Evolutionary conservation across 92 coral and sea anemone genomes (phyloP), one percentile per base, ranked within the genome.

Genomic region (Palythoa heliodiscus): DNA sequence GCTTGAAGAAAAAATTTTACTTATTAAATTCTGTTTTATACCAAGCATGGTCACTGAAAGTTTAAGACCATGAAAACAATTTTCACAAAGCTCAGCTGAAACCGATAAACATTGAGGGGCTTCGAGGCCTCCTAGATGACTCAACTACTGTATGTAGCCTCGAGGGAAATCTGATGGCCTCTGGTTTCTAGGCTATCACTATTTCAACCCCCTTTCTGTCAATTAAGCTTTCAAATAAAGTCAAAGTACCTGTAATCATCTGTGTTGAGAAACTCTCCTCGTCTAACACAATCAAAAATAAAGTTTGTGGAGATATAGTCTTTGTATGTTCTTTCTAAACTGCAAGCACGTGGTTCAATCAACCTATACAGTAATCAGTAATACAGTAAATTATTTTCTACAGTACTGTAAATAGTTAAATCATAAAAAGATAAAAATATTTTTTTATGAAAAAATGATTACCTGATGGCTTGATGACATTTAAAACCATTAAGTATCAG

Each of bases 231-330:
- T 37, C 8, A 38, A 40, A 14, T 5, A 15, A 72, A 17, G 14
- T 4, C 11, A 35, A 14, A 11, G 11, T 72, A 80, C 84, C 84
- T 66, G 60, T 63, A 80, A n/a, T 66, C 71, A n/a, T 80, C 73
- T 22, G 29, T 23, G 2, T 80, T 68, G 11, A 80, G 74, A 64
- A 63, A 47, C 74, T 80, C 57, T 22, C 61, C 57, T 13, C 47
- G 35, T 13, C 16, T 29, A 64, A 68, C 74, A 66, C 84, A 80
- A 35, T 47, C 7, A 61, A 66, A 80, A 66, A 80, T 66, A 53
- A 63, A 80, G 35, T 80, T 70, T 64, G 84, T 80, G 20, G 84
- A 66, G 10, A 80, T 14, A 50, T 80, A 80, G 19, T 50, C 73
- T 64, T 29, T 80, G 72, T 80, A 80, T 50, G 11, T 15, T 54